These are phyloP conservation scores for Phyllotreta striolata DNA, from an alignment of 2,888 invertebrate genomes.

Conservation along the genomic window DNA sequence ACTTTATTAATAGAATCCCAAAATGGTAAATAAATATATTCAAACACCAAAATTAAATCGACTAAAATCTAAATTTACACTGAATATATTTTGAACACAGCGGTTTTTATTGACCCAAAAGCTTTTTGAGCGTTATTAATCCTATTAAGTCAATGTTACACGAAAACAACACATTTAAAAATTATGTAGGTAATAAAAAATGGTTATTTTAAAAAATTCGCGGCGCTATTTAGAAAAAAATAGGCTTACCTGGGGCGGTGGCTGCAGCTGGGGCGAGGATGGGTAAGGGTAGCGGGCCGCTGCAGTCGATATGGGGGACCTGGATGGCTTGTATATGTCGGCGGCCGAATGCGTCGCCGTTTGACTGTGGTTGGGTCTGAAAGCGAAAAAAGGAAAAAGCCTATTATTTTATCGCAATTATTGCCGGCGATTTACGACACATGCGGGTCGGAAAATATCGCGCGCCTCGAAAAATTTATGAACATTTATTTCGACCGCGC, in stretches of 20 bases:
- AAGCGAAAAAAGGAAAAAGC: conserved; percentile 34
- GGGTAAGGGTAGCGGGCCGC: conserved; percentile 65
- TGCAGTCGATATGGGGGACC: conserved; percentile 60
- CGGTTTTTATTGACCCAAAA: too few species aligned
- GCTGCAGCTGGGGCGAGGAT: conserved; percentile 60
- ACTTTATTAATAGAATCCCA: too few species aligned
- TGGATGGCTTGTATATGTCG: conserved; percentile 59
- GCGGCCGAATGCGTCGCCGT: conserved; percentile 48
- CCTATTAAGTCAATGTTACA: too few species aligned
- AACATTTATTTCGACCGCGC: conserved; percentile 7
- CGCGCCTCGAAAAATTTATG: conserved; percentile 6
- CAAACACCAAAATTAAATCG: too few species aligned
- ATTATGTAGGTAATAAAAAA: too few species aligned
- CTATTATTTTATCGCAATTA: conserved; percentile 11
- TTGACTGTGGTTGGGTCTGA: conserved; percentile 53
- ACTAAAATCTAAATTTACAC: too few species aligned
- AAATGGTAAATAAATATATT: too few species aligned
- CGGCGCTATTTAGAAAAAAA: too few species aligned
- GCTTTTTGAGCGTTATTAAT: too few species aligned
- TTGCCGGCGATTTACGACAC: conserved; percentile 2
- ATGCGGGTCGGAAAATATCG: conserved; percentile 6
- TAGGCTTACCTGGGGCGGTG: conserved; percentile 50
- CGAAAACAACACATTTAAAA: too few species aligned
- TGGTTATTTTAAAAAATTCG: too few species aligned
- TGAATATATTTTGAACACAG: too few species aligned